Base-by-base conservation (phyloP, 2,797 vertebrate species). In the Lacerta bilineata region DNA sequence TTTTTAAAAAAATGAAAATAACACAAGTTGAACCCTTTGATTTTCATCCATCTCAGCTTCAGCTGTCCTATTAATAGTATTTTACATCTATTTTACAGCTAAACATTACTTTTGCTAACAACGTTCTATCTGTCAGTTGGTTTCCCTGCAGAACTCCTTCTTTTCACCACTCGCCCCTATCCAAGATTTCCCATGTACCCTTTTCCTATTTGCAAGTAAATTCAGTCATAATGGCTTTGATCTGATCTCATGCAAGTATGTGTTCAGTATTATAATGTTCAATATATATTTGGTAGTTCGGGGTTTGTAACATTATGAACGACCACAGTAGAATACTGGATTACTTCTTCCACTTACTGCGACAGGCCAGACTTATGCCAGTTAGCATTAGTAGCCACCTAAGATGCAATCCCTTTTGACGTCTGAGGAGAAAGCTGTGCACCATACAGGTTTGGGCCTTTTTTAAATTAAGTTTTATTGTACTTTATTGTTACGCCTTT, bases 31-130 rank as follows among this genome's bases (percentile, higher is more conserved):
- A 69, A 68, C 76, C 23, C 66, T 80, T 90, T 85, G 36, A 33
- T 79, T 41, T 36, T n/a, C 69, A 68, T 66, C 20, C 39, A 36
- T 43, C 36, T 80, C 5, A 80, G 71, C 27, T 81, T 90, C 43
- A 43, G 27, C 39, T 76, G 6, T 20, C 20, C 25, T 50, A 5
- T 69, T 85, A 59, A 84, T 80, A 74, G 27, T 81, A 84, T 55
- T 46, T 74, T 74, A 64, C 61, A 64, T 64, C 61, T 55, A 55
- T 50, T 50, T 81, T 74, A 33, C 59, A 80, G 17, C 46, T 71
- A 84, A 39, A 76, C 17, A 33, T n/a, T 87, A 36, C 55, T 33
- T 86, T 87, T 85, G 11, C 79, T 77, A 9, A 20, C 25, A 80
- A 46, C 18, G 33, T 33, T 33, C 43, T 46, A 13, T 36, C 55